Conservation (phyloP, 2,113 vertebrate genomes). For the Addax nasomaculatus region DNA sequence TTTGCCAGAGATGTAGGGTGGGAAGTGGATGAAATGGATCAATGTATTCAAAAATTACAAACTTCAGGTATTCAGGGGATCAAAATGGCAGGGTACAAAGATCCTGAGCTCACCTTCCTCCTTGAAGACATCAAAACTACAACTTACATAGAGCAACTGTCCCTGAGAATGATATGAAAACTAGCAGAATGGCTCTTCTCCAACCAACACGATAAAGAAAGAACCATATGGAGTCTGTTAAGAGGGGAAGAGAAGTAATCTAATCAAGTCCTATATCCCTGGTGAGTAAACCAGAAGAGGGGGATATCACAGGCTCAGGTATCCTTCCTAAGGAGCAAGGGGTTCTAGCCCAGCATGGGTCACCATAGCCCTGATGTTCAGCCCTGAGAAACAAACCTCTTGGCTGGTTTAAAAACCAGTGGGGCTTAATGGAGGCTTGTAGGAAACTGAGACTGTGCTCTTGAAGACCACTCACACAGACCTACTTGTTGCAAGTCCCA, state of each 20-base stretch:
- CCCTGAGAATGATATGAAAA: background rate
- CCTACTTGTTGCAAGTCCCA: background rate
- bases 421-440: background rate
- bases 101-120: background rate
- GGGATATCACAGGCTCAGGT: background rate
- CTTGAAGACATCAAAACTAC: background rate
- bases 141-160: background rate
- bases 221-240: background rate
- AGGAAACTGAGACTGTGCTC: background rate
- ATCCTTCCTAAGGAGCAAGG: background rate
- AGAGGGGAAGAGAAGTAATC: background rate
- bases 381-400: background rate
- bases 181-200: background rate
- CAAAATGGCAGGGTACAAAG: background rate
- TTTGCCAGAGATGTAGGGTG: background rate
- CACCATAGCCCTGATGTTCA: background rate
- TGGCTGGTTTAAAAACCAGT: background rate
- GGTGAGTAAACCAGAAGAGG: background rate
- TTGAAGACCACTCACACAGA: background rate
- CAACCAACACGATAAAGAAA: background rate
- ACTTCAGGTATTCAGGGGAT: background rate
- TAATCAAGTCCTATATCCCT: background rate
- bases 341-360: background rate
- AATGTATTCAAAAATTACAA: background rate
- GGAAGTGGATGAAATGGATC: background rate